Evolutionary conservation across 2,113 vertebrate genomes (phyloP), one percentile per base, ranked within the genome.

Genomic region (Microcebus jonahi): DNA sequence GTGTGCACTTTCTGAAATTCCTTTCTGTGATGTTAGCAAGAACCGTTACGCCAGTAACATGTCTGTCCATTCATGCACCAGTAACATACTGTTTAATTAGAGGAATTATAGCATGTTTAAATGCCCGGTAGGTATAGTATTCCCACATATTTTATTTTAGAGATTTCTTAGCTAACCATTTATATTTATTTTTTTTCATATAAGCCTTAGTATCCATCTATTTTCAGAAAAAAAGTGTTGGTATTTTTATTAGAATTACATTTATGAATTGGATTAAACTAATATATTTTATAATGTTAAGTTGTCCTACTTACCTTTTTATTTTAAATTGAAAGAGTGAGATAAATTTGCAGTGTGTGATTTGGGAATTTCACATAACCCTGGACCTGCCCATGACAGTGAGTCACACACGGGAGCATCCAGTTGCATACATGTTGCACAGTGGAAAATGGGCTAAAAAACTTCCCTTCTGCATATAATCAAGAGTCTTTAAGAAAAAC

Each of bases 391-490:
- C 13, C 6, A 42, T 48, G 9, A 57, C 4, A 80, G 48, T 70
- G 7, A n/a, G 20, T 39, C n/a, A n/a, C 9, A 50, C 0, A 27
- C 5, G 2, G 45, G 2, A 65, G 34, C 1, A 91, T 57, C 29
- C 42, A 67, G 3, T 29, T 86, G 13, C 4, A 39, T 61, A 7
- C 34, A n/a, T 55, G 8, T 34, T 2, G 5, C 7, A 65, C 10
- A 68, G 14, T n/a, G n/a, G 18, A 73, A 84, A 73, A n/a, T 1
- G 2, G 15, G 3, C 59, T 63, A 31, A 61, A 29, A 84, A 42
- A 68, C 14, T 57, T 63, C 4, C 3, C 18, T 45, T 27, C 5
- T 39, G n/a, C 12, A 65, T 36, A 17, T 17, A 77, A 55, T 34
- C 34, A 70, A 91, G 17, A 77, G 27, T 71, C 12, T 48, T 53